Evolutionary conservation across 2,113 vertebrate genomes (phyloP).

Genomic region (Cygnus atratus): DNA sequence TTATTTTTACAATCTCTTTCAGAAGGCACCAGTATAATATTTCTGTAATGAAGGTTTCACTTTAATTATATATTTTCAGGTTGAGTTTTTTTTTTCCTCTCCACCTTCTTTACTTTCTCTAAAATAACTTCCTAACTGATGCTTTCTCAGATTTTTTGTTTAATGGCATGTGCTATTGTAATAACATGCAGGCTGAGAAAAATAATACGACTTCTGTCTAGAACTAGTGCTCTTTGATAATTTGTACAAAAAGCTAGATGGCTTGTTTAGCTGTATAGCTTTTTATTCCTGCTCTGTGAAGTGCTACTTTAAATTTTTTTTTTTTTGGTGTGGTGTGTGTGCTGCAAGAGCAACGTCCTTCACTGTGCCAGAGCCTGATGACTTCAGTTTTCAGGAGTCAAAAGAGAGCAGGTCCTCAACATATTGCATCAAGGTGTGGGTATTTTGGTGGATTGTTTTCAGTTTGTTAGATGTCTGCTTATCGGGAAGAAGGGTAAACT

Average conservation of each 20-base stretch:
- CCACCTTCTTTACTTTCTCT: not conserved
- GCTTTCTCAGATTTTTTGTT: not conserved
- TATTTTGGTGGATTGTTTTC: not conserved
- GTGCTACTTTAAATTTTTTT: not conserved
- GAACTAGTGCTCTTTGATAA: not conserved
- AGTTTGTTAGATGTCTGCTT: not conserved
- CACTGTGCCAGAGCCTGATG: not conserved
- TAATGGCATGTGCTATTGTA: not conserved
- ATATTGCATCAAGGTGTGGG: not conserved
- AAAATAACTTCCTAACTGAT: not conserved
- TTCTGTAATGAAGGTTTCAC: conserved; percentile 20
- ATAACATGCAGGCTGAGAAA: not conserved
- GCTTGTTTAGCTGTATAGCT: not conserved
- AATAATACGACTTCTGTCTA: not conserved
- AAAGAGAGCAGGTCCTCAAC: not conserved
- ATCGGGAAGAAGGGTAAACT: not conserved
- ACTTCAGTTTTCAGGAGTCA: not conserved
- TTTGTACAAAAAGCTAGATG: not conserved
- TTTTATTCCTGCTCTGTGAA: not conserved
- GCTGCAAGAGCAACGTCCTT: not conserved
- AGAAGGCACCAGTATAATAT: not conserved
- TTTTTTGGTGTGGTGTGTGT: not conserved
- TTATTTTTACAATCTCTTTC: conserved; percentile 34
- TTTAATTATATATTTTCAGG: not conserved
- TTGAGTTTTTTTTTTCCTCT: not conserved